phyloP scores from a whole-genome alignment of 2,797 vertebrate species.

The Telmatherina bonti region DNA sequence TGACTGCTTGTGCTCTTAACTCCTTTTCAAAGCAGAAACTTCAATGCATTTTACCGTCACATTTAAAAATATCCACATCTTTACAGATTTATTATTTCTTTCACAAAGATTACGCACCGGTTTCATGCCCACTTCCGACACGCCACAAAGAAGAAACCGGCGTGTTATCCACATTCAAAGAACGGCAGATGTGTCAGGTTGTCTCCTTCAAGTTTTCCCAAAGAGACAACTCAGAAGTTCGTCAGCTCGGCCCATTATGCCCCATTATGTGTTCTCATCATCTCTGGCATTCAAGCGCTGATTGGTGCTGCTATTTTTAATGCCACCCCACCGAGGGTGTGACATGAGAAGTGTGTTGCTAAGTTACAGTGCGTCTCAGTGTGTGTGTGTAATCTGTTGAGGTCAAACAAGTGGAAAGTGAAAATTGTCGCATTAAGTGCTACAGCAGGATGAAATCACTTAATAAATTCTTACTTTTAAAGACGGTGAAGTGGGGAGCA shows the following conservation, averaged over 20 bases:
- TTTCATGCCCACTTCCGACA: conserved; percentile 65
- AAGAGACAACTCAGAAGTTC: conserved; percentile 55
- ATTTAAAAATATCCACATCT: conserved; percentile 61
- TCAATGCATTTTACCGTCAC: conserved; percentile 39
- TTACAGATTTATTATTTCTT: conserved; percentile 19
- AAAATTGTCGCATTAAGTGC: neutral
- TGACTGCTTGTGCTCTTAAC: conserved; percentile 54
- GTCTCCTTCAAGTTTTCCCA: conserved; percentile 46
- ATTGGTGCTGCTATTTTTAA: conserved; percentile 78
- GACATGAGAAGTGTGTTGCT: conserved; percentile 66
- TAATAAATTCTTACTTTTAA: neutral
- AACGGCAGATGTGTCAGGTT: conserved; percentile 49
- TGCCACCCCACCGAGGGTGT: conserved; percentile 61
- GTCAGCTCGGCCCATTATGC: conserved; percentile 62
- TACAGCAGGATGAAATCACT: neutral
- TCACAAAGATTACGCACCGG: conserved; percentile 36
- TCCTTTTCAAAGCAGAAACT: conserved; percentile 68
- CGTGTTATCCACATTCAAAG: conserved; percentile 55
- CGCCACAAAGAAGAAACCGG: conserved; percentile 37
- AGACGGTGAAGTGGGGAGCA: neutral
- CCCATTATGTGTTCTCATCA: conserved; percentile 69
- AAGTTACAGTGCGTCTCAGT: conserved; percentile 57
- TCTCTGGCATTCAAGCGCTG: conserved; percentile 62
- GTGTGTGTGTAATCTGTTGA: conserved; percentile 27
- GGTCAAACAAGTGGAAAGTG: conserved; percentile 39